These are phyloP conservation scores for Peromyscus eremicus DNA, from an alignment of 2,797 vertebrate genomes.

Conservation along the genomic window DNA sequence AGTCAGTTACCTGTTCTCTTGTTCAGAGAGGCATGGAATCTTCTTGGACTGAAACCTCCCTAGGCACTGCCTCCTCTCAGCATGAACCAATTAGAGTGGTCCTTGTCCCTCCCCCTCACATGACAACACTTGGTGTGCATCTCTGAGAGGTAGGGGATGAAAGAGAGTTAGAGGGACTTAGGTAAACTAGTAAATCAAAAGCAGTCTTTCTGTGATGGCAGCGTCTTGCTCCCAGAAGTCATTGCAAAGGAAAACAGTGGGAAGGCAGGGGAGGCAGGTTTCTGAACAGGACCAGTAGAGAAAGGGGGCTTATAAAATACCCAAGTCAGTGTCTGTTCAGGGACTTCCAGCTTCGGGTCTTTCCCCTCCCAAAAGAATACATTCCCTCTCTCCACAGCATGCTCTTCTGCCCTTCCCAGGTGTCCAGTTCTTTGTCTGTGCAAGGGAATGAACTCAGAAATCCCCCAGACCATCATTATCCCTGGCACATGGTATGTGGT, in stretches of 20 bases:
- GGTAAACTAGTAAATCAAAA: no score
- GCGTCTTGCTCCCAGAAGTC: background rate
- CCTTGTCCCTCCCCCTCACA: background rate
- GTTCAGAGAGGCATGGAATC: background rate
- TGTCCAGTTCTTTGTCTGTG: background rate
- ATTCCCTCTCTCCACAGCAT: no score
- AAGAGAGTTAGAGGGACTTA: background rate
- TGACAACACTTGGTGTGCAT: no score
- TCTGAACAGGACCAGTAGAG: background rate
- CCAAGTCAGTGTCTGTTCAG: background rate
- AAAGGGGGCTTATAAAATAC: background rate
- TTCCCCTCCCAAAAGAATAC: background rate
- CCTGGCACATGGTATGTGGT: background rate
- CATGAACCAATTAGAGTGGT: background rate
- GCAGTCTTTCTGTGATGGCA: background rate
- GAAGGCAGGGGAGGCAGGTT: background rate
- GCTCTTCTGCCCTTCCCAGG: background rate
- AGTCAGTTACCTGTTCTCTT: background rate
- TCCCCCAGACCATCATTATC: background rate
- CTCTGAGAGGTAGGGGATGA: background rate
- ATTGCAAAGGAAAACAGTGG: no score
- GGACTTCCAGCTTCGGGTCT: background rate
- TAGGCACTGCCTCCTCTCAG: background rate
- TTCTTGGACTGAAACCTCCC: background rate
- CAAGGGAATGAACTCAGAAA: background rate